Percentiles rank a stretch among this genome's conserved stretches.
phyloP scores from a whole-genome alignment of 2,888 invertebrate species.

The Lycocerus yunnanus region DNA sequence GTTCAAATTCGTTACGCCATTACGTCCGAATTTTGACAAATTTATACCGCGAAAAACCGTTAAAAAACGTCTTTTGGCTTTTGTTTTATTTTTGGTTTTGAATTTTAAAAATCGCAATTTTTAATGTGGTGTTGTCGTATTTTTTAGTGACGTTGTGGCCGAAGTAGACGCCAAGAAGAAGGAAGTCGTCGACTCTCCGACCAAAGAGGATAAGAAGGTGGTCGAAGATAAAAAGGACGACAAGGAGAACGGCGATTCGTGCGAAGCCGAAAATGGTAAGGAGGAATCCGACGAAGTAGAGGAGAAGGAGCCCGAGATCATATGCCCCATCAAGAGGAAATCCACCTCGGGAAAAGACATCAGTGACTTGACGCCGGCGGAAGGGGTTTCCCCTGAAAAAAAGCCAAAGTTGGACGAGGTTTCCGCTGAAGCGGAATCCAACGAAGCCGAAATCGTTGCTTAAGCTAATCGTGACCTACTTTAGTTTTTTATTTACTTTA shows the following conservation, averaged over 20 bases:
- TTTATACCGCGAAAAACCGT: not conserved
- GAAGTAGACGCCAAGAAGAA: conserved; percentile 47
- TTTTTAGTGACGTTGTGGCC: conserved; percentile 15
- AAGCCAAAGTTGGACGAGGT: conserved; percentile 72
- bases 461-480: conserved; percentile 48
- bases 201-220: conserved; percentile 54
- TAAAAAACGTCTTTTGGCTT: not conserved
- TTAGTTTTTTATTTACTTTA: not conserved
- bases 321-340: conserved; percentile 66
- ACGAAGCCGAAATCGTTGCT: conserved; percentile 62
- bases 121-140: not conserved
- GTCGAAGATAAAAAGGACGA: conserved; percentile 51
- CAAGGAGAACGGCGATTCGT: conserved; percentile 56
- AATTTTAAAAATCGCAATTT: not conserved
- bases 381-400: conserved; percentile 72
- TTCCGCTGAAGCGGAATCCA: conserved; percentile 61
- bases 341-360: conserved; percentile 62
- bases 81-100: not conserved
- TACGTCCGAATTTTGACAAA: not conserved
- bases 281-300: conserved; percentile 52
- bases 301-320: conserved; percentile 49
- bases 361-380: conserved; percentile 53
- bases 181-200: conserved; percentile 43
- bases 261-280: conserved; percentile 54
- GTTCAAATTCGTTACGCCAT: not conserved